Evolutionary conservation across 2,888 invertebrate species (phyloP).

Genomic region (Cephus runcator): DNA sequence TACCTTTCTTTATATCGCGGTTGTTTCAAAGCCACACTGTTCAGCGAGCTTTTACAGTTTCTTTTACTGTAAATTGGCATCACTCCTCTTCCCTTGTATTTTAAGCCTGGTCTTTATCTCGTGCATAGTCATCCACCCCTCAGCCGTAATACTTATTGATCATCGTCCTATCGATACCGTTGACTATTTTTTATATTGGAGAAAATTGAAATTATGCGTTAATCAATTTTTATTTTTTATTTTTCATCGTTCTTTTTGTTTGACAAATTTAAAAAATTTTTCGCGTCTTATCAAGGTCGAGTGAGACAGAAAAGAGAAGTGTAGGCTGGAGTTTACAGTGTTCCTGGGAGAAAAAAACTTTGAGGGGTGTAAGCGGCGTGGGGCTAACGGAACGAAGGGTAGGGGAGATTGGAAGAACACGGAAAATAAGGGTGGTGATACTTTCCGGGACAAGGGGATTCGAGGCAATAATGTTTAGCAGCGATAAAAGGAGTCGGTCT

Average conservation of each 20-base stretch:
- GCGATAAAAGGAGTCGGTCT: constrained; percentile 30
- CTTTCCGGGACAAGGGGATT: constrained; percentile 13
- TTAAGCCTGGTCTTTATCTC: constrained; percentile 21
- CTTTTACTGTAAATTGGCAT: constrained; percentile 49
- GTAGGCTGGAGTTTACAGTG: neutral
- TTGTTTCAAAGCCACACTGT: constrained; percentile 26
- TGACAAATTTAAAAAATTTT: neutral
- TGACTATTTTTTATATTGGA: neutral
- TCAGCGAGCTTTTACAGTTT: constrained; percentile 31
- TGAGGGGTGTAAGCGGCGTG: neutral
- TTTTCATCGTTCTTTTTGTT: neutral
- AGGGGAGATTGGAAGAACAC: neutral
- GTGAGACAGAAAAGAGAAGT: neutral
- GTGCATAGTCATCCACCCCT: neutral
- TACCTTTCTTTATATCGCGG: constrained; percentile 30
- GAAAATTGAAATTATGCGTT: neutral
- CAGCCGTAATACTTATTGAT: neutral
- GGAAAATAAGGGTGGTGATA: neutral
- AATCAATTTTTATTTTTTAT: neutral
- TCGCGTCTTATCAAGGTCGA: neutral
- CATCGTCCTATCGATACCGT: neutral
- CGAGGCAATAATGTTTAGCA: constrained; percentile 27
- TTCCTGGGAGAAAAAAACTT: neutral
- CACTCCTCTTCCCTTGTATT: constrained; percentile 19
- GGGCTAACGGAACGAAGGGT: neutral